Percentiles rank a stretch among this genome's conserved stretches.
Conservation (phyloP, 2,113 vertebrate genomes). For the Menidia beryllina region DNA sequence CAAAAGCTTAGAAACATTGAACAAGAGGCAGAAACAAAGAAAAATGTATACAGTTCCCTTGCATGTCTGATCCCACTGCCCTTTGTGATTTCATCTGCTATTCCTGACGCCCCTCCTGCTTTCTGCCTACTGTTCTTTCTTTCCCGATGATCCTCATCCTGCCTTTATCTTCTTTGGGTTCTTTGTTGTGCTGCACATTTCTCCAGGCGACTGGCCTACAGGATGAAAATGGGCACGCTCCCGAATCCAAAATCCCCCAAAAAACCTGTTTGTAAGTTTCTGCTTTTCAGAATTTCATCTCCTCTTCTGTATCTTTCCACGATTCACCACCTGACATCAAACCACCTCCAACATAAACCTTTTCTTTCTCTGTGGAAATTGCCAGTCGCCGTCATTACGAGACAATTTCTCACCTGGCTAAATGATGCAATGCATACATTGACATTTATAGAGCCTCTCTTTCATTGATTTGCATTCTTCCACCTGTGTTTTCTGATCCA, state of each 20-base stretch:
- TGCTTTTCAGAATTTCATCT: slow-evolving; percentile 31
- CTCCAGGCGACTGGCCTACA: slow-evolving; percentile 89
- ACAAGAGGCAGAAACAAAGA: neutral
- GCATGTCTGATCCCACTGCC: slow-evolving; percentile 6
- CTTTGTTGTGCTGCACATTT: slow-evolving; percentile 38
- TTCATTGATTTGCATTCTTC: slow-evolving; percentile 47
- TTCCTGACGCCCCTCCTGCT: slow-evolving; percentile 5
- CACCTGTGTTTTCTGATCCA: slow-evolving; percentile 6
- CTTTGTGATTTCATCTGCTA: slow-evolving; percentile 15
- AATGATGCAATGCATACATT: slow-evolving; percentile 24
- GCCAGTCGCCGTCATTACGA: neutral
- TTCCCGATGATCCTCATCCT: slow-evolving; percentile 28
- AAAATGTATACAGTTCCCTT: neutral
- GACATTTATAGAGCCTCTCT: slow-evolving; percentile 44
- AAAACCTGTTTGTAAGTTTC: slow-evolving; percentile 89
- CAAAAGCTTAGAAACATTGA: neutral
- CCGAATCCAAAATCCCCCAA: slow-evolving; percentile 86
- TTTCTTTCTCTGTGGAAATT: neutral
- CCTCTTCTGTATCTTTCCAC: slow-evolving; percentile 16
- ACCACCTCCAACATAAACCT: slow-evolving; percentile 1
- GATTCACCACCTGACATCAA: slow-evolving; percentile 10
- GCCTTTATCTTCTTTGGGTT: slow-evolving; percentile 33
- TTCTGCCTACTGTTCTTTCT: slow-evolving; percentile 26
- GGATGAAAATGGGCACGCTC: slow-evolving; percentile 88
- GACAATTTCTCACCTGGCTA: slow-evolving; percentile 9